A percentile compares a stretch with the other conserved stretches of the same genome.
These are phyloP conservation scores for Dicentrarchus labrax DNA, from an alignment of 2,113 vertebrate genomes.

Conservation along the genomic window DNA sequence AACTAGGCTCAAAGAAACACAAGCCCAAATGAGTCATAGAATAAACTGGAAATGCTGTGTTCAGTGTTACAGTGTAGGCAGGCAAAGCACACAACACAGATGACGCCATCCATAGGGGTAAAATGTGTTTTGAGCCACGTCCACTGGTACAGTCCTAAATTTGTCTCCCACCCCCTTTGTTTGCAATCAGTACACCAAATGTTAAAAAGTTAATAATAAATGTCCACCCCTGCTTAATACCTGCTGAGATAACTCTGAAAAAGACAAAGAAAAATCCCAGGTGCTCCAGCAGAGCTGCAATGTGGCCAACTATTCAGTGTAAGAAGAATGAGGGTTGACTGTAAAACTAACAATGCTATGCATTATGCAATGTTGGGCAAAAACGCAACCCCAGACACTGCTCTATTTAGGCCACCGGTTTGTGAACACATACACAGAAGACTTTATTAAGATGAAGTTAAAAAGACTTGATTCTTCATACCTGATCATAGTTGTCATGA, in stretches of 20 bases:
- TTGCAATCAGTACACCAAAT: neutral
- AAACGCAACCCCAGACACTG: neutral
- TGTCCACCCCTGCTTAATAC: neutral
- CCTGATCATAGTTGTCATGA: conserved; percentile 92
- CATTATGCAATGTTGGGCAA: too few species aligned
- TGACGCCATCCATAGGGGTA: neutral
- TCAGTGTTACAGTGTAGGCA: neutral
- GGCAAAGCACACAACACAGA: neutral
- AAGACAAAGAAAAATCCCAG: neutral
- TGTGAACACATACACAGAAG: neutral
- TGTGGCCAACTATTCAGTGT: neutral
- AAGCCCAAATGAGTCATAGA: neutral
- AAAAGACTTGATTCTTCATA: conserved; percentile 36
- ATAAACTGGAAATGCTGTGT: neutral
- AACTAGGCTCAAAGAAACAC: neutral
- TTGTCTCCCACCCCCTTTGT: neutral
- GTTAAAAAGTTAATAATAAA: neutral
- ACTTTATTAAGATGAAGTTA: neutral
- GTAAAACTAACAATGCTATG: neutral
- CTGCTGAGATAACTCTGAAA: neutral
- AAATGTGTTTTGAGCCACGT: neutral
- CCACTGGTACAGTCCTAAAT: neutral
- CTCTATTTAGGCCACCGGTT: neutral
- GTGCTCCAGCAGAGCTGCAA: neutral
- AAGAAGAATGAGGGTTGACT: conserved; percentile 8